Percentiles rank a stretch among this genome's conserved stretches.
Evolutionary conservation across 1,140 invertebrate species (phyloP).

Genomic region (Cyclina sinensis): DNA sequence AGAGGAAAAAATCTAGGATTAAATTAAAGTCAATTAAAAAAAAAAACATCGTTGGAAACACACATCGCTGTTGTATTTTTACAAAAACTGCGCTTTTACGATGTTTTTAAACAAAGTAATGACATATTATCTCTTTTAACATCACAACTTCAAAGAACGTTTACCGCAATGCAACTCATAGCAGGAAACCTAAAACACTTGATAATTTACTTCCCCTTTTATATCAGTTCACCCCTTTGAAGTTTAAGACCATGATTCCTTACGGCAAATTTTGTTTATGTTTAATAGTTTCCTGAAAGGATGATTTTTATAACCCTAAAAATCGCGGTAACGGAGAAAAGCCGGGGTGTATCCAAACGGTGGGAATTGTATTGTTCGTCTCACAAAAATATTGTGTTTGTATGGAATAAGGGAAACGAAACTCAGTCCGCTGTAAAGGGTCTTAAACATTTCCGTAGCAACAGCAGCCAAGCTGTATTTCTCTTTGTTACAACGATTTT

Average conservation of each 20-base stretch:
- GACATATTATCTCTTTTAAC: slow-evolving; percentile 7
- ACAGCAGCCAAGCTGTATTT: too few relatives aligned
- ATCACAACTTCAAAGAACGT: slow-evolving; percentile 1
- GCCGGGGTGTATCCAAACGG: too few relatives aligned
- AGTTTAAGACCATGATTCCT: slow-evolving; percentile 1
- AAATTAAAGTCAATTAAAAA: too few relatives aligned
- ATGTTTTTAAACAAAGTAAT: slow-evolving; percentile 13
- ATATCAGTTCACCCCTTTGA: slow-evolving; percentile 9
- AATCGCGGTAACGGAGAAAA: too few relatives aligned
- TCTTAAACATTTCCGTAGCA: too few relatives aligned
- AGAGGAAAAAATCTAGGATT: too few relatives aligned
- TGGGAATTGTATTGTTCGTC: too few relatives aligned
- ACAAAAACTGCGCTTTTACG: neutral
- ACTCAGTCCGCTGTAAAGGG: too few relatives aligned
- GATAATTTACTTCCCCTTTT: slow-evolving; percentile 16
- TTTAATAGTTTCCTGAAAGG: neutral
- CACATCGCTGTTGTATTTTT: neutral
- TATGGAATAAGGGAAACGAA: too few relatives aligned
- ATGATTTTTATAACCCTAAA: neutral
- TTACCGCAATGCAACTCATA: neutral
- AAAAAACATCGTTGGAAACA: too few relatives aligned
- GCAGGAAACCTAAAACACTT: slow-evolving; percentile 28
- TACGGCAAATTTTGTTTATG: slow-evolving; percentile 5
- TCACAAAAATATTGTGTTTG: too few relatives aligned
- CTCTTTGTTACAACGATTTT: too few relatives aligned